Base-by-base conservation (phyloP, 2,113 vertebrate species). In the Galemys pyrenaicus region DNA sequence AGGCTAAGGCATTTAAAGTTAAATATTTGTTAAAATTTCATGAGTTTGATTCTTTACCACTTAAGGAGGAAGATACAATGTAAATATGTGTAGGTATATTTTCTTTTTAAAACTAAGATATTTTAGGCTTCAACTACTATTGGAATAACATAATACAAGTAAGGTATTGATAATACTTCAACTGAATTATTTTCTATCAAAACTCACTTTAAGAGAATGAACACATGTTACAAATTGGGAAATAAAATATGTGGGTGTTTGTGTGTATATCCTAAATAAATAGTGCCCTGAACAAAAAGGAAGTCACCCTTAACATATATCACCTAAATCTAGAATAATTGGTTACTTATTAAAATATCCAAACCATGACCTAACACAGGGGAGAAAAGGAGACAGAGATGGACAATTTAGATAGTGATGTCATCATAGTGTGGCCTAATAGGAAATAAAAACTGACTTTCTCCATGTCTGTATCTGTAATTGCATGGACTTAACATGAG, bases 11-110 rank as follows among this genome's bases (percentile, higher is more conserved):
- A 67, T 35, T 79, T 75, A 49, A 87, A 62, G 3, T 44, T 22
- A 92, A 73, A 88, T 35, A 26, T 24, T 89, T 79, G 35, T 71
- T 75, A 79, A 79, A 64, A 83, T 78, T 84, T 80, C 28, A 64
- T 46, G 37, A 1, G 9, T 8, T 30, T 41, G 49, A 39, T 2
- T 13, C 12, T n/a, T 95, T 56, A 30, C 28, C 1, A 6, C 1
- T 1, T 65, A 46, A 68, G 37, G n/a, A 91, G 46, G 91, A 81
- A 71, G 35, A 49, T 49, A 64, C 3, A 58, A 9, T 78, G 2
- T 49, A 79, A 78, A 82, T 65, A 70, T 91, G 62, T 88, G 39
- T 77, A 51, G 44, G 44, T 82, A 15, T 16, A 64, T 39, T 85
- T 88, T 17, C n/a, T 93, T 91, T 78, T 28, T 19, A 71, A 95